phyloP scores from a whole-genome alignment of 2,888 invertebrate species.

The Oegoconia quadripuncta region DNA sequence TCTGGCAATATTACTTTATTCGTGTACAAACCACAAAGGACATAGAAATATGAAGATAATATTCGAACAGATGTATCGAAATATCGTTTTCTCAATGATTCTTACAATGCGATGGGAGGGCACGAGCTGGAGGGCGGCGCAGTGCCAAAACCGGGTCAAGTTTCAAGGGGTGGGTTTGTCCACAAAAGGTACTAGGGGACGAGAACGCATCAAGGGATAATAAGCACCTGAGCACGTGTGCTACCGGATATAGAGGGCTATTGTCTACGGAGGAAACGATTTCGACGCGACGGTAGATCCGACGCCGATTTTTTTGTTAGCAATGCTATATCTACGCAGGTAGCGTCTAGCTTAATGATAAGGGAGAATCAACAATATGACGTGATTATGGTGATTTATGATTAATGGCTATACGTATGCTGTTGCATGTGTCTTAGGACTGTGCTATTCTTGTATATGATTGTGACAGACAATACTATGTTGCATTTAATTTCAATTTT shows the following conservation, averaged over 20 bases:
- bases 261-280: slow-evolving; percentile 75
- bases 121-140: slow-evolving; percentile 62
- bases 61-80: slow-evolving; percentile 53
- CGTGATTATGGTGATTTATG: background rate
- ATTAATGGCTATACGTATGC: background rate
- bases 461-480: no score
- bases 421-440: no score
- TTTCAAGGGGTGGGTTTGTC: slow-evolving; percentile 64
- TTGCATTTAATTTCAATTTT: no score
- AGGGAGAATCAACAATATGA: slow-evolving; percentile 2
- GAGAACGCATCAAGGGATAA: slow-evolving; percentile 56
- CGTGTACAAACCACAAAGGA: no score
- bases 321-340: slow-evolving; percentile 26
- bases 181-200: slow-evolving; percentile 51
- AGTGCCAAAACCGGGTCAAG: slow-evolving; percentile 64
- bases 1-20: no score
- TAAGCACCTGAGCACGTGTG: slow-evolving; percentile 78
- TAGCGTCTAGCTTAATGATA: slow-evolving; percentile 13
- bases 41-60: slow-evolving; percentile 25
- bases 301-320: slow-evolving; percentile 57
- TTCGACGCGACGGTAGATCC: slow-evolving; percentile 66
- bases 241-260: slow-evolving; percentile 69
- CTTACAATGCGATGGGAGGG: slow-evolving; percentile 60
- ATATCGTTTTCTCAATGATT: slow-evolving; percentile 38
- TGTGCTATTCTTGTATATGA: no score